Base-by-base conservation (phyloP, 2,797 vertebrate species). In the Falco naumanni region DNA sequence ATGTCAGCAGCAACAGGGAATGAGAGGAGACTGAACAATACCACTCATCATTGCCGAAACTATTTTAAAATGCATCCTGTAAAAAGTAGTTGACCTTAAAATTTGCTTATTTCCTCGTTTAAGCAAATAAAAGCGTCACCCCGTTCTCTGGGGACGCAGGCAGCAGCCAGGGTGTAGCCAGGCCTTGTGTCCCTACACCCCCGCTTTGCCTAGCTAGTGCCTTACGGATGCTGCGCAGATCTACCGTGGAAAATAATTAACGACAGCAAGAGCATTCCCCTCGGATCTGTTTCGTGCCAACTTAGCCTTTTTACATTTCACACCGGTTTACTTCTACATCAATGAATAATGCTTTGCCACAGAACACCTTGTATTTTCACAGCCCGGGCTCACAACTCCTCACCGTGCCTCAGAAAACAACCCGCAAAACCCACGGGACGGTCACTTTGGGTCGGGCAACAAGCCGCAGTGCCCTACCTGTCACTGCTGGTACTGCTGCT, bases 401-500 rank as follows among this genome's bases (percentile, higher is more conserved):
- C 17, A 0, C 22, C 1, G 0, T 7, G 20, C 31, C 79, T 14
- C 5, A 0, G 43, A 5, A 8, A 34, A 84, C 0, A 0, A 65
- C 63, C 29, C 2, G 0, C n/a, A 2, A 22, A 10, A 11, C n/a
- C 53, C 45, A 4, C 0, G 1, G 51, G 33, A 20, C 4, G 0
- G 50, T 25, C 2, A 11, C 31, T 76, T 21, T 57, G 61, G 78
- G 61, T 41, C 5, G 11, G 34, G 82, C 19, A 45, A 43, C 19
- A 68, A 25, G 19, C 13, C 12, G 19, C 7, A 14, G 50, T 14
- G 41, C 65, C 97, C 68, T 98, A 99, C 99, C 99, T 99, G 99
- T 99, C 99, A 25, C 99, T 99, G 95, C 99, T 99, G 96, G 99
- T 99, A 98, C 99, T 99, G 98, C 98, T 99, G 98, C 99, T 99